A percentile compares a stretch with the other conserved stretches of the same genome.
Conservation (phyloP, 2,797 vertebrate species). For the Hylomyscus alleni region DNA sequence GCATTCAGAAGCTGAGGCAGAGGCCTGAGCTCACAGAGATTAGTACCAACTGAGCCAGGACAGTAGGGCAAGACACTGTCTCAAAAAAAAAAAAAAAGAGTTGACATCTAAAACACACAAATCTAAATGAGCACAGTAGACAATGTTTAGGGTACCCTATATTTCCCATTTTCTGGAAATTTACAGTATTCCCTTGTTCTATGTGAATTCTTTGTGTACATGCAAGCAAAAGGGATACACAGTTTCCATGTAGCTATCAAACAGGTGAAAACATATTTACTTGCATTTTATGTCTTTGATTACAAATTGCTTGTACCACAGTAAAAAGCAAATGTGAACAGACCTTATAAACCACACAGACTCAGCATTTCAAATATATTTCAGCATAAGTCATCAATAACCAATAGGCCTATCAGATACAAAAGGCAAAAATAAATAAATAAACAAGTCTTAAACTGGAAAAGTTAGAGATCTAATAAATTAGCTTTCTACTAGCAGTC, state of each 20-base stretch:
- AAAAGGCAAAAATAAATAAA: neutral
- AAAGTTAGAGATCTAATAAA: neutral
- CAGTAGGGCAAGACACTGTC: neutral
- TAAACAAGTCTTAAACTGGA: neutral
- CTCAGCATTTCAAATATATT: slow-evolving; percentile 17
- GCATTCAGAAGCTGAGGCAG: neutral
- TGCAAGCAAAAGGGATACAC: neutral
- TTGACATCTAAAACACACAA: slow-evolving; percentile 46
- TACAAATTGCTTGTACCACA: slow-evolving; percentile 44
- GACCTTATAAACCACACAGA: neutral
- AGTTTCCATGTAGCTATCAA: slow-evolving; percentile 45
- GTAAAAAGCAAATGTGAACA: slow-evolving; percentile 21
- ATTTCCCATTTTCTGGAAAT: neutral
- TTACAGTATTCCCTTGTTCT: slow-evolving; percentile 35
- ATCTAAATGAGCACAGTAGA: slow-evolving; percentile 38
- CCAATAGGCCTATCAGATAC: neutral
- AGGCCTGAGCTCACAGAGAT: neutral
- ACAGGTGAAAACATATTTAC: slow-evolving; percentile 38
- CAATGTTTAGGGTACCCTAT: neutral
- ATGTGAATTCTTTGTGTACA: neutral
- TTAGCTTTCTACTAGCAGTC: rapidly evolving
- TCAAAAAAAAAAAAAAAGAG: neutral
- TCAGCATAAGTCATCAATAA: neutral
- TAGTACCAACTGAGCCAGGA: neutral
- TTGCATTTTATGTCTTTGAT: slow-evolving; percentile 16